phyloP scores from a whole-genome alignment of 2,797 vertebrate genomes.

The Chloroceryle amazona region DNA sequence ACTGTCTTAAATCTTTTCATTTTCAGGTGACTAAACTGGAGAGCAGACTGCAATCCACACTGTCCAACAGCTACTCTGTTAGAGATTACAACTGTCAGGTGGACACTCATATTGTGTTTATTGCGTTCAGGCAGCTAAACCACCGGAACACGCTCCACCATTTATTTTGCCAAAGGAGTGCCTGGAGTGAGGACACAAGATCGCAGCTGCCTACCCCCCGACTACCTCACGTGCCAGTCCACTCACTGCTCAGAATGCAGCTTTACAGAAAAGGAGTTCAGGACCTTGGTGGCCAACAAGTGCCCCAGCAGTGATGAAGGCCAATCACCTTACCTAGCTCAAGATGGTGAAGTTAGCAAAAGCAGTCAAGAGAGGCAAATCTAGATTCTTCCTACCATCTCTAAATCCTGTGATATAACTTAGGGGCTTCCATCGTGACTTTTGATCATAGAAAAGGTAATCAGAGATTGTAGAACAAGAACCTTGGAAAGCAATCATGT shows the following conservation, averaged over 20 bases:
- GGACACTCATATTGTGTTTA: not conserved
- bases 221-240: fast-evolving
- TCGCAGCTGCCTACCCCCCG: not conserved
- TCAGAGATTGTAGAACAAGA: not conserved
- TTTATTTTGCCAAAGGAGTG: not conserved
- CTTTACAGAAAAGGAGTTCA: not conserved
- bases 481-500: not conserved
- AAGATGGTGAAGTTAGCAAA: not conserved
- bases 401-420: not conserved
- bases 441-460: not conserved
- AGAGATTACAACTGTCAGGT: not conserved
- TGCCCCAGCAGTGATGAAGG: not conserved
- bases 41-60: fast-evolving
- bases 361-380: not conserved
- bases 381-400: not conserved
- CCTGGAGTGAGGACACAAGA: not conserved
- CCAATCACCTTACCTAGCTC: not conserved
- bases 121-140: not conserved
- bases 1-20: not conserved
- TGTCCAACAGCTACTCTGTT: not conserved
- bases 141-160: not conserved
- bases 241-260: not conserved
- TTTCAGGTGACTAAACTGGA: not conserved
- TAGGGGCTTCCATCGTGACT: not conserved
- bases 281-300: not conserved